phyloP scores from a whole-genome alignment of 2,888 invertebrate species.

The Yponomeuta evonymella region DNA sequence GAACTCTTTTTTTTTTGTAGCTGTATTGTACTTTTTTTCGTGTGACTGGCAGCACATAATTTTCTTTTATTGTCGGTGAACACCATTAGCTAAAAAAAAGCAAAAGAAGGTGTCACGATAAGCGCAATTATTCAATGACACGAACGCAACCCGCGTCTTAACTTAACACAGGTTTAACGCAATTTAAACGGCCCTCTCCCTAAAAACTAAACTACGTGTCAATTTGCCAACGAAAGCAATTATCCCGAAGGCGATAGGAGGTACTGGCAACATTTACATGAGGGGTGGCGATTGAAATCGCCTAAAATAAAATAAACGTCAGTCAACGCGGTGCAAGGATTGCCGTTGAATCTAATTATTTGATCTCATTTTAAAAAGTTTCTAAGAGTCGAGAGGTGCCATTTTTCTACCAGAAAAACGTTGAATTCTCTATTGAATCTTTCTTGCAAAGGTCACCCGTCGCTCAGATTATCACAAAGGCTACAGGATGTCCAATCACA shows the following conservation, averaged over 20 bases:
- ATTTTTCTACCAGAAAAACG: too few species aligned
- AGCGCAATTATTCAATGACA: conserved; percentile 9
- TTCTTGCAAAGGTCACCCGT: not conserved
- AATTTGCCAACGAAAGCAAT: conserved; percentile 65
- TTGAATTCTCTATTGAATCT: not conserved
- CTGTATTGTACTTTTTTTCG: not conserved
- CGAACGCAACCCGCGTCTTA: conserved; percentile 12
- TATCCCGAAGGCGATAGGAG: conserved; percentile 27
- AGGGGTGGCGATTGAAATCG: conserved; percentile 32
- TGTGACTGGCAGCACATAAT: not conserved
- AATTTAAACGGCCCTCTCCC: conserved; percentile 6
- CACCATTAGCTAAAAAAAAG: not conserved
- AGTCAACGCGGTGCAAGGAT: conserved; percentile 31
- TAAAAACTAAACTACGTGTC: conserved; percentile 52
- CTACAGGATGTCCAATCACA: too few species aligned
- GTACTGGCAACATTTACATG: conserved; percentile 49
- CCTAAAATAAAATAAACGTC: conserved; percentile 44
- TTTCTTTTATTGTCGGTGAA: not conserved
- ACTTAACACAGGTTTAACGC: conserved; percentile 11
- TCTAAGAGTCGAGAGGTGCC: not conserved
- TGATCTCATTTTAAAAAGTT: not conserved
- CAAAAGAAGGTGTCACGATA: not conserved
- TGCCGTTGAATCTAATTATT: not conserved
- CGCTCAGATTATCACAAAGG: too few species aligned
- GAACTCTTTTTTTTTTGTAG: too few species aligned